phyloP scores from a whole-genome alignment of 2,888 invertebrate species.

The Diogma glabrata region DNA sequence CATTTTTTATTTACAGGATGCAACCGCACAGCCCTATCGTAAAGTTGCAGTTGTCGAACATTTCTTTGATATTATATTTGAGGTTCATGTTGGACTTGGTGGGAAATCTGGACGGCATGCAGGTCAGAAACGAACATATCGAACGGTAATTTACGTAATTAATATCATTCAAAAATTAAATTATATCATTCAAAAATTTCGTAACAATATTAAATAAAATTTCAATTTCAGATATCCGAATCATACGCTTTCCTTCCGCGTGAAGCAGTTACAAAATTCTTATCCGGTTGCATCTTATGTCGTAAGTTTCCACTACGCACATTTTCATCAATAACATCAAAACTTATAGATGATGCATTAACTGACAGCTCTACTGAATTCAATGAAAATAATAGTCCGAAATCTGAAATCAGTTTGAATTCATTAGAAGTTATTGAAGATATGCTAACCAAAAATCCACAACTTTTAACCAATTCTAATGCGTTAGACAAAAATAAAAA shows the following conservation, averaged over 20 bases:
- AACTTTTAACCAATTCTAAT: neutral
- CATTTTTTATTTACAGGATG: slow-evolving; percentile 53
- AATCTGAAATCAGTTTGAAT: neutral
- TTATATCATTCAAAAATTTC: no score
- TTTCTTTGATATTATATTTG: slow-evolving; percentile 93
- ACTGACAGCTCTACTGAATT: slow-evolving; percentile 35
- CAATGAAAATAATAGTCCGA: slow-evolving; percentile 20
- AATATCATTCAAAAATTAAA: neutral
- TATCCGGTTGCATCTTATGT: slow-evolving; percentile 88
- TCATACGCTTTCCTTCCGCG: slow-evolving; percentile 92
- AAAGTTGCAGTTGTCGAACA: slow-evolving; percentile 95
- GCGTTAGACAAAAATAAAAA: neutral
- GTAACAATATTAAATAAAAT: no score
- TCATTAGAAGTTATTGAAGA: neutral
- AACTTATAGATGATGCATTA: slow-evolving; percentile 23
- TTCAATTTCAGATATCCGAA: slow-evolving; percentile 73
- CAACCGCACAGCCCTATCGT: slow-evolving; percentile 68
- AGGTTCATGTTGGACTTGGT: slow-evolving; percentile 87
- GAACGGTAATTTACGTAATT: slow-evolving; percentile 69
- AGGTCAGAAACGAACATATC: slow-evolving; percentile 92
- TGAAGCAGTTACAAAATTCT: slow-evolving; percentile 91
- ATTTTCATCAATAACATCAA: slow-evolving; percentile 25
- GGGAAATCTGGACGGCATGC: slow-evolving; percentile 89
- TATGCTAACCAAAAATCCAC: neutral
- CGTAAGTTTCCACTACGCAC: slow-evolving; percentile 23